Conservation (phyloP, 2,888 invertebrate genomes). For the Drosophila quasianomalipes region DNA sequence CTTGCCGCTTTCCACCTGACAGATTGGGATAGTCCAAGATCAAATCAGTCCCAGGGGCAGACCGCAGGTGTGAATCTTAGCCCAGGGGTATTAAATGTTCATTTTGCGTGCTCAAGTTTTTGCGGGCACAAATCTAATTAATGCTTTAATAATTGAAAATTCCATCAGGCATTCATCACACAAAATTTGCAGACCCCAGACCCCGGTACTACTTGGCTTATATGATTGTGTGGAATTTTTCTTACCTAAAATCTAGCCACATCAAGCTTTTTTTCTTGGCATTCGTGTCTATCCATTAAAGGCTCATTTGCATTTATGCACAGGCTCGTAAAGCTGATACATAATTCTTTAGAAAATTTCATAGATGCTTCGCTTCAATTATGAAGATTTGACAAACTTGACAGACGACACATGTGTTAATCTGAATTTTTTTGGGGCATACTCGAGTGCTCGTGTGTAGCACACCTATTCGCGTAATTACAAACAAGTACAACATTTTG, state of each 20-base stretch:
- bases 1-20: slow-evolving; percentile 13
- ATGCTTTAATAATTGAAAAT: slow-evolving; percentile 73
- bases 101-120: slow-evolving; percentile 24
- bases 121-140: slow-evolving; percentile 64
- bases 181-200: background rate
- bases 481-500: slow-evolving; percentile 26
- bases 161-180: slow-evolving; percentile 19
- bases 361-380: slow-evolving; percentile 55
- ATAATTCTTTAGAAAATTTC: slow-evolving; percentile 38
- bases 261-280: background rate
- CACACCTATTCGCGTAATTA: slow-evolving; percentile 56
- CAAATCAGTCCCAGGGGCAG: slow-evolving; percentile 16
- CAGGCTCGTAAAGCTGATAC: slow-evolving; percentile 32
- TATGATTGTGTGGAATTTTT: background rate
- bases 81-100: slow-evolving; percentile 39
- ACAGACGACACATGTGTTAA: slow-evolving; percentile 28
- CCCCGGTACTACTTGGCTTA: background rate
- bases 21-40: slow-evolving; percentile 28
- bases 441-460: slow-evolving; percentile 33
- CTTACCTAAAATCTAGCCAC: background rate
- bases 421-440: slow-evolving; percentile 31
- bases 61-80: slow-evolving; percentile 58
- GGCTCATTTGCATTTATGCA: slow-evolving; percentile 61
- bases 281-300: slow-evolving; percentile 31
- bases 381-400: slow-evolving; percentile 52